These are phyloP conservation scores for Troides helena DNA, from an alignment of 2,888 invertebrate genomes.

Conservation along the genomic window DNA sequence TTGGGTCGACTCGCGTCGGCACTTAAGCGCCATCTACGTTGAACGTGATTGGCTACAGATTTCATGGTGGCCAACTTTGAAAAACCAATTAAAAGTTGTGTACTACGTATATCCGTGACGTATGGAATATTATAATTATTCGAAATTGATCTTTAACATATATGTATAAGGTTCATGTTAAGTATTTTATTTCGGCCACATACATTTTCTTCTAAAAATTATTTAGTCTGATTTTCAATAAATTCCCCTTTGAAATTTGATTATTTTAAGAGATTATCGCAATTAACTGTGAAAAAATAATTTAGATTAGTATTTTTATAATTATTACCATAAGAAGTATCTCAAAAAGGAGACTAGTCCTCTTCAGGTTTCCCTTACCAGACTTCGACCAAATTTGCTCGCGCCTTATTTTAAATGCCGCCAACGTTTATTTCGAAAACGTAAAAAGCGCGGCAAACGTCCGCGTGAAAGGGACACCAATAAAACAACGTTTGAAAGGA, in stretches of 20 bases:
- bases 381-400: constrained; percentile 69
- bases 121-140: constrained; percentile 36
- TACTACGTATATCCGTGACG: constrained; percentile 78
- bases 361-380: constrained; percentile 64
- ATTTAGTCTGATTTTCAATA: constrained; percentile 51
- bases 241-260: constrained; percentile 48
- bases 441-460: constrained; percentile 76
- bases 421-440: constrained; percentile 74
- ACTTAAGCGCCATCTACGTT: constrained; percentile 70
- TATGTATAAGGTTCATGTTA: constrained; percentile 35
- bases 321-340: constrained; percentile 67
- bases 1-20: constrained; percentile 76
- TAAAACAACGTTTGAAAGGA: constrained; percentile 74
- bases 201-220: constrained; percentile 70
- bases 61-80: constrained; percentile 63
- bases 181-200: constrained; percentile 39
- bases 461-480: constrained; percentile 76
- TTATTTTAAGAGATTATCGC: constrained; percentile 42
- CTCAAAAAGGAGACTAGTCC: constrained; percentile 73
- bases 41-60: constrained; percentile 59
- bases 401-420: constrained; percentile 77
- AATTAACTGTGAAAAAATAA: constrained; percentile 40
- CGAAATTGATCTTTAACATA: constrained; percentile 42
- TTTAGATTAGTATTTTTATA: constrained; percentile 49
- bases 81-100: constrained; percentile 51